These are phyloP conservation scores for Halictus rubicundus DNA, from an alignment of 1,140 invertebrate species.

Conservation along the genomic window DNA sequence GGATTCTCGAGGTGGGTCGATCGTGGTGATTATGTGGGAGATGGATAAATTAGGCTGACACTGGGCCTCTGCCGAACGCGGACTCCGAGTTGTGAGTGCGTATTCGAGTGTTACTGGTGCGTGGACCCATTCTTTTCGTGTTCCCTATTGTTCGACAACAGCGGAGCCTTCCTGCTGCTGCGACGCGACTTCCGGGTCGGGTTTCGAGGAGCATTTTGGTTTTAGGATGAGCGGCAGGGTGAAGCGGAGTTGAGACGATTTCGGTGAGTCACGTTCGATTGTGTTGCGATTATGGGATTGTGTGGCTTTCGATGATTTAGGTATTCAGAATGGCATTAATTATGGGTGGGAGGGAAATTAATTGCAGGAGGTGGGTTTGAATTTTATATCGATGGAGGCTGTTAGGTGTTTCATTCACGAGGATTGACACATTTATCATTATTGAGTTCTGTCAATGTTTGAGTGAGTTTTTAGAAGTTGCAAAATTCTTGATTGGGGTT, in stretches of 20 bases:
- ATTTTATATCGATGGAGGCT: too few species aligned
- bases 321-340: too few species aligned
- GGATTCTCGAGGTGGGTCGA: not conserved
- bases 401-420: too few species aligned
- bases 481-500: too few species aligned
- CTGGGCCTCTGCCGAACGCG: not conserved
- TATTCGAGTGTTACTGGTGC: conserved; percentile 5
- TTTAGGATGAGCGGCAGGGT: conserved; percentile 8
- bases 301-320: too few species aligned
- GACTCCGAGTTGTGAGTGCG: not conserved
- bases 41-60: not conserved
- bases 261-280: conserved; percentile 42
- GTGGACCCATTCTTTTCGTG: conserved; percentile 5
- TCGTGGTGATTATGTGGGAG: conserved; percentile 33
- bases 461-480: too few species aligned
- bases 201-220: conserved; percentile 1
- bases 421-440: too few species aligned
- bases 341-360: too few species aligned
- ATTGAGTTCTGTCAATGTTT: too few species aligned
- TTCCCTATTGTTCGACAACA: not conserved
- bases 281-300: too few species aligned
- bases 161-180: not conserved
- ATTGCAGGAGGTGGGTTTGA: too few species aligned
- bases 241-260: conserved; percentile 11
- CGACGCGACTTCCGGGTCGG: not conserved